phyloP scores from a whole-genome alignment of 2,888 invertebrate species.

The Campoletis raptor region DNA sequence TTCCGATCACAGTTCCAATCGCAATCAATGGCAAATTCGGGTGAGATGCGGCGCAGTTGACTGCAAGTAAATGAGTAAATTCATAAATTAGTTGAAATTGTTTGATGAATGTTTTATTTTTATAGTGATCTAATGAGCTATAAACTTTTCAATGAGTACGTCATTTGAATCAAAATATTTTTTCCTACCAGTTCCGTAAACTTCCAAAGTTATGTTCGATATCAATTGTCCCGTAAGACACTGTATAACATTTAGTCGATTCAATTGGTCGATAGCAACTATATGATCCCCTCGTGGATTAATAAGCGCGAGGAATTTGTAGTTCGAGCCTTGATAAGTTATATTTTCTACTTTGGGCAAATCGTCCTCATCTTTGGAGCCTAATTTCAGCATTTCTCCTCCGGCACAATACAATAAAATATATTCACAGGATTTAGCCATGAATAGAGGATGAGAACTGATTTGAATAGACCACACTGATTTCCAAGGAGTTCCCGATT shows the following conservation, averaged over 20 bases:
- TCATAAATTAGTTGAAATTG: neutral
- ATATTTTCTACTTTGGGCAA: slow-evolving; percentile 70
- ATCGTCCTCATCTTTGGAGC: slow-evolving; percentile 64
- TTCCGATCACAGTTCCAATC: slow-evolving; percentile 73
- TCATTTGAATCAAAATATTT: neutral
- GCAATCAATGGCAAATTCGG: slow-evolving; percentile 71
- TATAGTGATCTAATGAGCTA: neutral
- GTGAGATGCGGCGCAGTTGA: slow-evolving; percentile 70
- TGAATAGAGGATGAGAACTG: slow-evolving; percentile 69
- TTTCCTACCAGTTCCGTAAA: slow-evolving; percentile 75
- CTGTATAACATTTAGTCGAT: slow-evolving; percentile 74
- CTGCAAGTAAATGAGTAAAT: slow-evolving; percentile 64
- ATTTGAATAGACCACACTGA: slow-evolving; percentile 73
- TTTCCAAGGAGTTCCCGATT: slow-evolving; percentile 70
- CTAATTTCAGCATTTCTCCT: slow-evolving; percentile 75
- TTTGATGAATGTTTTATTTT: neutral
- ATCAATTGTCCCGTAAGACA: slow-evolving; percentile 67
- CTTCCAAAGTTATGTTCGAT: slow-evolving; percentile 64
- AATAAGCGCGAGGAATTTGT: slow-evolving; percentile 62
- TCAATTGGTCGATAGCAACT: slow-evolving; percentile 68
- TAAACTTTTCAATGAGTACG: neutral
- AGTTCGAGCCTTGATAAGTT: slow-evolving; percentile 62
- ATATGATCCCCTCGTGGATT: slow-evolving; percentile 61
- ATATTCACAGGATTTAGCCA: slow-evolving; percentile 71
- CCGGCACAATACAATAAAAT: slow-evolving; percentile 71